Percentiles rank a stretch among this genome's conserved stretches.
These are phyloP conservation scores for Lycophotia porphyrea DNA, from an alignment of 2,888 invertebrate species.

Conservation along the genomic window DNA sequence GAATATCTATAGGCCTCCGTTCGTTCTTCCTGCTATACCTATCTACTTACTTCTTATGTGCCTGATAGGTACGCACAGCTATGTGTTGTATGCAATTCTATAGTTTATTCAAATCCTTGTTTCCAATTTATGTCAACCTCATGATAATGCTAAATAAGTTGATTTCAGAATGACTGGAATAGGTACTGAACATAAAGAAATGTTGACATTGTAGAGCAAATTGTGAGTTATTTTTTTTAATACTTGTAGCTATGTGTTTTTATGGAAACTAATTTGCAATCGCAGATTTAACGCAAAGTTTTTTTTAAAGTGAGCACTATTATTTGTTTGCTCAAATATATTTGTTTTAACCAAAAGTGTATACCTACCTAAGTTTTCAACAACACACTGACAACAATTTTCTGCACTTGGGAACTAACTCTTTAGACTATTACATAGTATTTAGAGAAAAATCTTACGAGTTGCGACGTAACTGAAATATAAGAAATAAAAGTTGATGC, in stretches of 20 bases:
- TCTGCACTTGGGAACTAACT: neutral
- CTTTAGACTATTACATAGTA: constrained; percentile 5
- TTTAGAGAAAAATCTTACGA: neutral
- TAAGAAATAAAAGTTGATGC: neutral
- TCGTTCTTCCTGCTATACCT: neutral
- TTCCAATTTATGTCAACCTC: neutral
- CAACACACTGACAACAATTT: neutral
- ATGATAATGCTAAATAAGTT: neutral
- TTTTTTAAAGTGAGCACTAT: too few relatives aligned
- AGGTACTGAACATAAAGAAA: neutral
- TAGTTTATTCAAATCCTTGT: neutral
- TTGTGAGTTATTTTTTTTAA: too few relatives aligned
- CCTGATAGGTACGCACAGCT: too few relatives aligned
- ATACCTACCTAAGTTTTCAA: neutral
- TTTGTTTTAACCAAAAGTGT: too few relatives aligned
- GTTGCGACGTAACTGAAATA: neutral
- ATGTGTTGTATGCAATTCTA: neutral
- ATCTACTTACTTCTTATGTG: neutral
- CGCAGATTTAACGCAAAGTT: too few relatives aligned
- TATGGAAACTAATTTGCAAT: too few relatives aligned
- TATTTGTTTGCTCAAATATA: too few relatives aligned
- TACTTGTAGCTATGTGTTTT: too few relatives aligned
- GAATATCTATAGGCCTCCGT: neutral
- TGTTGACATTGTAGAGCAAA: too few relatives aligned
- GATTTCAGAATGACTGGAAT: neutral